Percentiles rank a stretch among this genome's conserved stretches.
Conservation (phyloP, 2,113 vertebrate species). For the Pandion haliaetus region DNA sequence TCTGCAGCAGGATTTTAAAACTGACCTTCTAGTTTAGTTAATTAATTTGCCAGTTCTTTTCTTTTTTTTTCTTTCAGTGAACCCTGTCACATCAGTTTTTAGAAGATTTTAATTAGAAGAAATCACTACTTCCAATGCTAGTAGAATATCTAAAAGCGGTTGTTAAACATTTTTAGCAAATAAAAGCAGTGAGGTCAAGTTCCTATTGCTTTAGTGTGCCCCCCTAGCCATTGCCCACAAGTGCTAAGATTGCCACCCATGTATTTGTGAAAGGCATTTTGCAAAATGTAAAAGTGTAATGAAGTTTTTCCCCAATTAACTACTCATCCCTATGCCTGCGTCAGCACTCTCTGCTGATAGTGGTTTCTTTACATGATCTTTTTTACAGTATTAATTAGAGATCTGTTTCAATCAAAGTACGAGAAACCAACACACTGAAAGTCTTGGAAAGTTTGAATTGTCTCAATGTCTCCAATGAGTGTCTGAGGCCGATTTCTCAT, state of each 20-base stretch:
- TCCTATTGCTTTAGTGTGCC: background rate
- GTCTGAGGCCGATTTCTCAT: background rate
- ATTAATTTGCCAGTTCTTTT: slow-evolving; percentile 56
- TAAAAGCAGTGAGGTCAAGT: background rate
- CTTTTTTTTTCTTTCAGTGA: background rate
- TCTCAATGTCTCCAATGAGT: background rate
- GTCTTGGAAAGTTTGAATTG: background rate
- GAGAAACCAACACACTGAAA: background rate
- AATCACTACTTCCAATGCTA: background rate
- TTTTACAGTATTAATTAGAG: slow-evolving; percentile 19
- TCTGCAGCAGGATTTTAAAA: slow-evolving; percentile 67
- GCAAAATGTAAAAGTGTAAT: background rate
- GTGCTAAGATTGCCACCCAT: background rate
- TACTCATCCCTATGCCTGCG: background rate
- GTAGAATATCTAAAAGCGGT: background rate
- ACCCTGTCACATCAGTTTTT: slow-evolving; percentile 18
- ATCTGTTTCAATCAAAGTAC: background rate
- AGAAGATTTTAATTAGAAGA: slow-evolving; percentile 44
- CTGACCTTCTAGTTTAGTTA: slow-evolving; percentile 73
- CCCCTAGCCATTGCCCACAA: background rate
- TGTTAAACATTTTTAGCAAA: slow-evolving; percentile 29
- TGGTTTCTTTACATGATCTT: background rate
- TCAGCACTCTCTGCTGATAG: background rate
- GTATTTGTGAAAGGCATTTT: background rate
- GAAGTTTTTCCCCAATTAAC: slow-evolving; percentile 9